Evolutionary conservation across 92 coral and sea anemone genomes (phyloP), one percentile per base, ranked within the genome.

Genomic region (Heteractis magnifica): DNA sequence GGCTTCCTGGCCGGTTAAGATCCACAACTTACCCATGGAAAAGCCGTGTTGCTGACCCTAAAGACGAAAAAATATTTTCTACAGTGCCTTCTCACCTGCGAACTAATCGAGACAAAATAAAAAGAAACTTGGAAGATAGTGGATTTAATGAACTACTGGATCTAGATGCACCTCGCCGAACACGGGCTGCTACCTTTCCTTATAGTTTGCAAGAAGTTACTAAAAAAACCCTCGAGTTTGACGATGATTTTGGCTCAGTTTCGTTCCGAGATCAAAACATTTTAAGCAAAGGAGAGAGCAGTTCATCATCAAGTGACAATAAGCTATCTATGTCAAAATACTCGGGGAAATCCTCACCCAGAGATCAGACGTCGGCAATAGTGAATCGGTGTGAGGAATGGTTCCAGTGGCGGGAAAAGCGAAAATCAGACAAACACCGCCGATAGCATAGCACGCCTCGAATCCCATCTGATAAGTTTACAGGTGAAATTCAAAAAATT

Each of bases 161-260:
- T 26, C 14, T 6, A 51, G 83, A 49, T 20, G 44, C 20, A 1
- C 48, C 73, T 23, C 75, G 72, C 5, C 83, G 84, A 11, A 77
- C 84, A 14, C 65, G 84, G 70, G 84, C 84, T 14, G 59, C 77
- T 3, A 81, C 84, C 0, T 81, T 81, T 81, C 84, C 84, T 3
- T 70, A 51, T 15, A 19, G 6, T 23, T 16, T 34, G 6, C 75
- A 49, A 49, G 75, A 65, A 64, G 18, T 62, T n/a, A 62, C 9
- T 16, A 18, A 10, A 62, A 20, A 12, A 8, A 8, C 1, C 9
- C 4, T 53, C 49, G 73, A 68, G 10, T 26, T 68, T 68, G 23
- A 26, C 5, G 13, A 68, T 20, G 19, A 68, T 26, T 26, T 10
- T 10, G 49, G 49, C 73, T 26, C 49, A 20, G 15, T 13, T 68